A percentile compares a stretch with the other conserved stretches of the same genome.
These are phyloP conservation scores for Hydrochoerus hydrochaeris DNA, from an alignment of 2,113 vertebrate species.

Conservation along the genomic window DNA sequence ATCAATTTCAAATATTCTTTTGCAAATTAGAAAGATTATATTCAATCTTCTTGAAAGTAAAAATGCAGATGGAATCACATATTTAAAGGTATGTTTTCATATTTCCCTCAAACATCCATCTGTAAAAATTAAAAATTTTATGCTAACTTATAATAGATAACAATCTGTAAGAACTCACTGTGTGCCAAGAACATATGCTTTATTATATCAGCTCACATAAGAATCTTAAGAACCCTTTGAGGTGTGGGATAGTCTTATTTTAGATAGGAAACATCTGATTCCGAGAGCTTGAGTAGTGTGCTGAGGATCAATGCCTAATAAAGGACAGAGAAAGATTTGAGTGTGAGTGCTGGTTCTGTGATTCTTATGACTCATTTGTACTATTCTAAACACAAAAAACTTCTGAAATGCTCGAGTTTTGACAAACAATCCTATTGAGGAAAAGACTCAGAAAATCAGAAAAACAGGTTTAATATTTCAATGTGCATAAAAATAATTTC, in stretches of 20 bases:
- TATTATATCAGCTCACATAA: not conserved
- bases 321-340: not conserved
- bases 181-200: not conserved
- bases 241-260: not conserved
- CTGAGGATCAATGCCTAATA: not conserved
- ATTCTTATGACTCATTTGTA: not conserved
- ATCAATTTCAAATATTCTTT: constrained; percentile 15
- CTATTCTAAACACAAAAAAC: not conserved
- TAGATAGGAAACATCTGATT: not conserved
- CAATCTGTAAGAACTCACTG: not conserved
- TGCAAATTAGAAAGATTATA: not conserved
- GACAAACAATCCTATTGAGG: not conserved
- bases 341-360: not conserved
- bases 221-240: not conserved
- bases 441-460: not conserved
- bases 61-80: not conserved
- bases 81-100: not conserved
- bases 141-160: not conserved
- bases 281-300: not conserved
- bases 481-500: not conserved
- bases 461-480: not conserved
- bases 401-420: not conserved
- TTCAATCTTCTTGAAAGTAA: not conserved
- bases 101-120: not conserved
- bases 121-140: constrained; percentile 15